phyloP scores from a whole-genome alignment of 2,113 vertebrate species.

The Tragelaphus imberbis region DNA sequence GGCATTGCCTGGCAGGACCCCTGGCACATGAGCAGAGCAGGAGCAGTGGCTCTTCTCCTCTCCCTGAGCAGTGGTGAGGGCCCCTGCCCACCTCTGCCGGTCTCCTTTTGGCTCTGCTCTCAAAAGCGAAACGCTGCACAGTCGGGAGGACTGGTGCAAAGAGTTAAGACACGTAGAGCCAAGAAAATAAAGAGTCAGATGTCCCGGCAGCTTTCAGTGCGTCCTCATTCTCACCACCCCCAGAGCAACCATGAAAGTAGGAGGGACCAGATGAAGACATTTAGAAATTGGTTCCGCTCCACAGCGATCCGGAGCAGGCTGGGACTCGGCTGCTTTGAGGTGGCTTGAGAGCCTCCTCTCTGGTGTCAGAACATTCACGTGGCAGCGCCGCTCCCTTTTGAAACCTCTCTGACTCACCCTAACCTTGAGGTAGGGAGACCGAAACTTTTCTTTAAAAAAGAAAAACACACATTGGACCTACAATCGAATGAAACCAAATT shows the following conservation, averaged over 20 bases:
- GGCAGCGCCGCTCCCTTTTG: neutral
- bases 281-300: slow-evolving; percentile 73
- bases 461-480: neutral
- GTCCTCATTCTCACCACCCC: slow-evolving; percentile 73
- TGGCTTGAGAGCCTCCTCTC: neutral
- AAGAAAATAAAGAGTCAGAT: slow-evolving; percentile 76
- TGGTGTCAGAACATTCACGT: neutral
- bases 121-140: slow-evolving; percentile 45
- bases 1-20: neutral
- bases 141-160: slow-evolving; percentile 43
- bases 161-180: slow-evolving; percentile 59
- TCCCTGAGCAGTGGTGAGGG: neutral
- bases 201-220: slow-evolving; percentile 75
- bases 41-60: neutral
- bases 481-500: neutral
- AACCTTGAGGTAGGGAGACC: neutral
- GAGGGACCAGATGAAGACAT: slow-evolving; percentile 78
- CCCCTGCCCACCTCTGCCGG: neutral
- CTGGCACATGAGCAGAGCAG: neutral
- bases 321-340: slow-evolving; percentile 32
- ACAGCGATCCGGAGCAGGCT: slow-evolving; percentile 47
- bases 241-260: slow-evolving; percentile 72
- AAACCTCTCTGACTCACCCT: neutral
- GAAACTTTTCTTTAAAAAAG: neutral
- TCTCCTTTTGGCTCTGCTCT: slow-evolving; percentile 31